Conservation (phyloP, 2,797 vertebrate species). For the Karalla daura region DNA sequence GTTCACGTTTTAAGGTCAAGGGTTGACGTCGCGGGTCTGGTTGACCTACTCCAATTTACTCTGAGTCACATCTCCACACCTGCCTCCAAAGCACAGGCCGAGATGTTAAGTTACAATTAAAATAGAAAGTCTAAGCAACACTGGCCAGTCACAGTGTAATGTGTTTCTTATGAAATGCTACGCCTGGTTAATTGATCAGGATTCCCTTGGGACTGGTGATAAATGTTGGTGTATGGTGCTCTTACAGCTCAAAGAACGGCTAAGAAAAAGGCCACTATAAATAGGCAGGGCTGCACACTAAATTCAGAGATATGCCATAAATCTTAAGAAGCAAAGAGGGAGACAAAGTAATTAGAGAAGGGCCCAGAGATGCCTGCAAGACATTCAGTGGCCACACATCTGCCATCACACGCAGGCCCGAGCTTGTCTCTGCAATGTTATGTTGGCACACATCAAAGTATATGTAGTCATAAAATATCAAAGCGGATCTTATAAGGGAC, state of each 20-base stretch:
- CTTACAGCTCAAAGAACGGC: constrained; percentile 39
- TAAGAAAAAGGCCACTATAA: constrained; percentile 71
- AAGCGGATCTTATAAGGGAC: constrained; percentile 30
- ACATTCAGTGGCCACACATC: constrained; percentile 35
- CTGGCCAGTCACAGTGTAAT: constrained; percentile 21
- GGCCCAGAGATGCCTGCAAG: constrained; percentile 59
- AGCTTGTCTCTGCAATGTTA: constrained; percentile 9
- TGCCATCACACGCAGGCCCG: background rate
- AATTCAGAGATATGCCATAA: constrained; percentile 74
- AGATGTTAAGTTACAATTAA: constrained; percentile 62
- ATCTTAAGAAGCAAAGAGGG: constrained; percentile 75
- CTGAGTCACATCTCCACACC: constrained; percentile 50
- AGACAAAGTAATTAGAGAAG: constrained; percentile 77
- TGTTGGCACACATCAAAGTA: constrained; percentile 14
- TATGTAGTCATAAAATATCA: constrained; percentile 22
- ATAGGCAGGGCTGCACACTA: constrained; percentile 66
- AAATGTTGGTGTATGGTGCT: constrained; percentile 25
- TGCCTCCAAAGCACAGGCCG: constrained; percentile 33
- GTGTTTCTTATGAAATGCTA: constrained; percentile 34
- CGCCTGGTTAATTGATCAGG: constrained; percentile 41
- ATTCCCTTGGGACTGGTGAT: constrained; percentile 20
- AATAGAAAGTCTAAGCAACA: constrained; percentile 31
- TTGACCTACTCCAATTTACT: constrained; percentile 44
- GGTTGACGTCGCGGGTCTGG: constrained; percentile 28
- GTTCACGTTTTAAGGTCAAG: constrained; percentile 30